Evolutionary conservation across 2,888 invertebrate genomes (phyloP).

Genomic region (Spicauda simplicius): DNA sequence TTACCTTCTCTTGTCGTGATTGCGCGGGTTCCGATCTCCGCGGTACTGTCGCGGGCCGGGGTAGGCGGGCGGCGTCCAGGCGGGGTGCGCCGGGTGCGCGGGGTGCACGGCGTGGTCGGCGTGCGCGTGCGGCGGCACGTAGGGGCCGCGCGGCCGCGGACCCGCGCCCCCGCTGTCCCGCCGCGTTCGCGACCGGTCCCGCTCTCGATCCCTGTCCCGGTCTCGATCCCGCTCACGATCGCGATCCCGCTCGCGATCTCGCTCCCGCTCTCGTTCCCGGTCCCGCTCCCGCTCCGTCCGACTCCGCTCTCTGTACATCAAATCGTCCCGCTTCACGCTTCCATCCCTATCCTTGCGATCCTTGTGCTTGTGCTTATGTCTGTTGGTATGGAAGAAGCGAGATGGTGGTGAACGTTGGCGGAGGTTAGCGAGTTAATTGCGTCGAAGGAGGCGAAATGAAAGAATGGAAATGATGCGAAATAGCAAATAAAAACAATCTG

Average conservation of each 20-base stretch:
- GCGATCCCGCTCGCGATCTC: slow-evolving; percentile 82
- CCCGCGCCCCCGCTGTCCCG: slow-evolving; percentile 61
- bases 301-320: slow-evolving; percentile 80
- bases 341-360: slow-evolving; percentile 78
- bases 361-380: slow-evolving; percentile 82
- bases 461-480: slow-evolving; percentile 41
- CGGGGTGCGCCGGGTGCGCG: slow-evolving; percentile 49
- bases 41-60: slow-evolving; percentile 76
- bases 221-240: slow-evolving; percentile 83
- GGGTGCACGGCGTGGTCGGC: slow-evolving; percentile 45
- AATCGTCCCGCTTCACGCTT: slow-evolving; percentile 79
- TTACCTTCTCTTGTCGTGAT: slow-evolving; percentile 88
- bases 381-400: slow-evolving; percentile 79
- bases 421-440: slow-evolving; percentile 50
- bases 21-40: slow-evolving; percentile 75
- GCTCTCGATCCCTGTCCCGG: slow-evolving; percentile 69
- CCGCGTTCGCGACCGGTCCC: slow-evolving; percentile 81
- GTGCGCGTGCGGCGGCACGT: slow-evolving; percentile 53
- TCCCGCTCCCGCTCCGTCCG: slow-evolving; percentile 80
- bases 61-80: slow-evolving; percentile 73
- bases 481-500: slow-evolving; percentile 43
- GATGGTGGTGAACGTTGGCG: slow-evolving; percentile 67
- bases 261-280: slow-evolving; percentile 85
- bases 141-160: slow-evolving; percentile 58
- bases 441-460: slow-evolving; percentile 42